Base-by-base conservation (phyloP, 2,113 vertebrate genomes). In the Dendrocopos noguchii region DNA sequence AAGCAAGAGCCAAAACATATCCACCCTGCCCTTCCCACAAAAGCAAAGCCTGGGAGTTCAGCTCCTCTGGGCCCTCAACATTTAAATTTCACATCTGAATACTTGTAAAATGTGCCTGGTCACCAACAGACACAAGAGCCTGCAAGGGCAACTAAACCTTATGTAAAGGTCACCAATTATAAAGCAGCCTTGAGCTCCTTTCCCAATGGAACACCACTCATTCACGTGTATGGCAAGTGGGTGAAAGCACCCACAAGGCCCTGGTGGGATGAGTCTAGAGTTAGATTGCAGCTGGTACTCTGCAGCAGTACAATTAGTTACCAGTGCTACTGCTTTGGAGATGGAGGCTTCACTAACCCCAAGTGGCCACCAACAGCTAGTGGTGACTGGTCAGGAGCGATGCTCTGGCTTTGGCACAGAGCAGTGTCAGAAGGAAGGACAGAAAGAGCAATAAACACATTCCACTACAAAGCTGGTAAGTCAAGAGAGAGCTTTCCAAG, bases 151-250 rank as follows among this genome's bases (percentile, higher is more conserved):
- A 71, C 67, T 52, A 66, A 68, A 53, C 47, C 46, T 36, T 75
- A 78, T 80, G 61, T 72, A 44, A 91, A 89, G 82, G 87, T 87
- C 95, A 80, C 53, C 12, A 82, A 82, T 56, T 91, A 66, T 14
- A 87, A 77, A 82, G 34, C 46, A 88, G 79, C 52, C 84, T 11
- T 7, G 14, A 87, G 64, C 68, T 59, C 46, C 28, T 42, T 33
- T 88, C 60, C 57, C 44, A 81, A 15, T 73, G 91, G 85, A 93
- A 74, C 25, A 74, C 33, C 87, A 87, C 78, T 81, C 85, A 93
- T 82, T 91, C 89, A 57, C 57, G 33, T 28, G 6, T 18, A 81
- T 3, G 6, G 1, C 56, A 74, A 80, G 44, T 24, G 61, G 72
- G 81, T 77, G 64, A 75, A 90, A 87, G 46, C 31, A 87, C 72